Percentiles rank a stretch among this genome's conserved stretches.
phyloP scores from a whole-genome alignment of 2,113 vertebrate species.

The Himantopus leucocephalus region DNA sequence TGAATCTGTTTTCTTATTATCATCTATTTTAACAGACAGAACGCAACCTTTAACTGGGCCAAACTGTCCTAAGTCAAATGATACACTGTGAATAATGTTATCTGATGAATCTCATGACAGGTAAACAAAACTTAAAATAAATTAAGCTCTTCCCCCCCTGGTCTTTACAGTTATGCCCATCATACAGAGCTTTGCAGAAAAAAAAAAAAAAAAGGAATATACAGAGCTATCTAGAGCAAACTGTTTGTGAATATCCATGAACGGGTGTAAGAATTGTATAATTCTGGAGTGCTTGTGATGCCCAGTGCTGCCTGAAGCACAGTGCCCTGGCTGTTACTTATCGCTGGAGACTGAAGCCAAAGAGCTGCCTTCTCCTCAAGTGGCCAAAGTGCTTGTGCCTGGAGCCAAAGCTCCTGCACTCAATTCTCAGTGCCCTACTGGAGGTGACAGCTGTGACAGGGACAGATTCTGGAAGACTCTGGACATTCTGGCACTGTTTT shows the following conservation, averaged over 20 bases:
- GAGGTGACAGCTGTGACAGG: not conserved
- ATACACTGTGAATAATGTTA: not conserved
- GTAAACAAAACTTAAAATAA: not conserved
- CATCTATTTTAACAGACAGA: not conserved
- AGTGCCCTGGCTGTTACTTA: not conserved
- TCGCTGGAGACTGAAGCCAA: not conserved
- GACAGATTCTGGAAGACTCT: not conserved
- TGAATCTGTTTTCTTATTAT: not conserved
- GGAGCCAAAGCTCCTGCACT: not conserved
- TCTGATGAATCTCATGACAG: not conserved
- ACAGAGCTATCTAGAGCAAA: not conserved
- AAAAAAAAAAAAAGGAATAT: not conserved
- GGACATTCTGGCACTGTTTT: not conserved
- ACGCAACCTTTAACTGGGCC: not conserved
- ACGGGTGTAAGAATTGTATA: not conserved
- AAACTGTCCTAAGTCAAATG: not conserved
- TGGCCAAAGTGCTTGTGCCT: not conserved
- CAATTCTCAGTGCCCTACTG: not conserved
- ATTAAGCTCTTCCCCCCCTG: not conserved
- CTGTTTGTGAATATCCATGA: not conserved
- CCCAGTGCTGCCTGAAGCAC: not conserved
- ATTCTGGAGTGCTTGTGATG: not conserved
- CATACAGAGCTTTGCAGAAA: not conserved
- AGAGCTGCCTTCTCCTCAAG: not conserved
- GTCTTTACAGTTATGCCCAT: not conserved